These are phyloP conservation scores for Karalla daura DNA, from an alignment of 2,797 vertebrate species.

Conservation along the genomic window DNA sequence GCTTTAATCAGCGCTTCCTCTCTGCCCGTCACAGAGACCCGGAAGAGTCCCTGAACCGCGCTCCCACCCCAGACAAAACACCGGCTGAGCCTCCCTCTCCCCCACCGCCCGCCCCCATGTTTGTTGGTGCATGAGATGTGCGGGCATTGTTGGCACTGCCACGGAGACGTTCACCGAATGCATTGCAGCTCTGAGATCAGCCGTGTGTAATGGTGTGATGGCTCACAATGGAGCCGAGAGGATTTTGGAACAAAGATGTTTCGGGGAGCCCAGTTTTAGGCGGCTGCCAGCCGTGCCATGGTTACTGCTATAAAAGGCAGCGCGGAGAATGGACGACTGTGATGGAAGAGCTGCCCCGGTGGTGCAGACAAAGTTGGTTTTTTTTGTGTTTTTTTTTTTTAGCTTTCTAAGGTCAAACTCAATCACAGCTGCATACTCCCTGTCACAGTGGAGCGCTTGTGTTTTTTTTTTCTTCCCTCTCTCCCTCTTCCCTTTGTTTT, in stretches of 20 bases:
- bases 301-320: conserved; percentile 59
- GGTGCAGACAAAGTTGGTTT: conserved; percentile 19
- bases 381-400: neutral
- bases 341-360: conserved; percentile 18
- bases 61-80: conserved; percentile 63
- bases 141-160: conserved; percentile 47
- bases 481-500: conserved; percentile 53
- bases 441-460: conserved; percentile 36
- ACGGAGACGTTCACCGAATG: conserved; percentile 42
- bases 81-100: conserved; percentile 32
- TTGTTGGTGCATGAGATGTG: conserved; percentile 40
- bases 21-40: conserved; percentile 63
- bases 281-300: conserved; percentile 33
- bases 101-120: conserved; percentile 50
- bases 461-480: conserved; percentile 27
- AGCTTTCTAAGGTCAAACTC: conserved; percentile 49
- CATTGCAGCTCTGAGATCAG: conserved; percentile 42
- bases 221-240: conserved; percentile 27
- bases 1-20: conserved; percentile 78
- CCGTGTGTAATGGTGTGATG: conserved; percentile 44
- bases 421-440: conserved; percentile 46
- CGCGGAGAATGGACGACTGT: conserved; percentile 15
- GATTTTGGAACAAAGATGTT: conserved; percentile 44
- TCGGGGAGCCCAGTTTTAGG: conserved; percentile 18
- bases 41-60: conserved; percentile 55